phyloP scores from a whole-genome alignment of 2,888 invertebrate species.

The Latheticus oryzae region DNA sequence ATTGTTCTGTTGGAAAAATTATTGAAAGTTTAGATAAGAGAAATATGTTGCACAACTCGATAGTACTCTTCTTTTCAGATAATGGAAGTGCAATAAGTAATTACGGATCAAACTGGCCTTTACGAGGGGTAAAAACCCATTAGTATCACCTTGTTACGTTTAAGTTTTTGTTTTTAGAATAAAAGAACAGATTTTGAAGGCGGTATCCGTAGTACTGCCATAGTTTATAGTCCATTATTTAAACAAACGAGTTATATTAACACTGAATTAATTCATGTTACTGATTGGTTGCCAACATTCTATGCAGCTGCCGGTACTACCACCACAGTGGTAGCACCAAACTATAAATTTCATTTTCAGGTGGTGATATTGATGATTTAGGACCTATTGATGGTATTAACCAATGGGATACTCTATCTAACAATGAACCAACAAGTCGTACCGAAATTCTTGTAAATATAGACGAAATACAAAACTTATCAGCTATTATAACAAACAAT shows the following conservation, averaged over 20 bases:
- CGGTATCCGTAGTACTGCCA: conserved; percentile 80
- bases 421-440: conserved; percentile 44
- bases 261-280: conserved; percentile 78
- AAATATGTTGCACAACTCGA: conserved; percentile 81
- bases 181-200: conserved; percentile 90
- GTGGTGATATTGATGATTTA: conserved; percentile 53
- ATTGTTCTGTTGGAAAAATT: conserved; percentile 85
- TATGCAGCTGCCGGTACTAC: conserved; percentile 57
- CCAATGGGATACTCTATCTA: conserved; percentile 59
- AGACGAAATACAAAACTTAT: conserved; percentile 59
- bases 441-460: conserved; percentile 58
- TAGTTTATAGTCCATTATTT: conserved; percentile 79
- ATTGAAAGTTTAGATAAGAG: conserved; percentile 74
- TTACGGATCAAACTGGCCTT: conserved; percentile 83
- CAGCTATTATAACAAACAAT: conserved; percentile 56
- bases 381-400: conserved; percentile 61
- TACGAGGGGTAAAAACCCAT: conserved; percentile 72
- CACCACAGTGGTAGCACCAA: no score
- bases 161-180: conserved; percentile 62
- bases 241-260: conserved; percentile 69
- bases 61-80: conserved; percentile 88
- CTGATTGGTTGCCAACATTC: conserved; percentile 82
- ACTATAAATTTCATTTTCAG: no score
- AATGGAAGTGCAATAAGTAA: conserved; percentile 87
- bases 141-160: conserved; percentile 36